Percentiles rank a stretch among this genome's conserved stretches.
These are phyloP conservation scores for Zaprionus inermis DNA, from an alignment of 1,140 invertebrate genomes.

Conservation along the genomic window DNA sequence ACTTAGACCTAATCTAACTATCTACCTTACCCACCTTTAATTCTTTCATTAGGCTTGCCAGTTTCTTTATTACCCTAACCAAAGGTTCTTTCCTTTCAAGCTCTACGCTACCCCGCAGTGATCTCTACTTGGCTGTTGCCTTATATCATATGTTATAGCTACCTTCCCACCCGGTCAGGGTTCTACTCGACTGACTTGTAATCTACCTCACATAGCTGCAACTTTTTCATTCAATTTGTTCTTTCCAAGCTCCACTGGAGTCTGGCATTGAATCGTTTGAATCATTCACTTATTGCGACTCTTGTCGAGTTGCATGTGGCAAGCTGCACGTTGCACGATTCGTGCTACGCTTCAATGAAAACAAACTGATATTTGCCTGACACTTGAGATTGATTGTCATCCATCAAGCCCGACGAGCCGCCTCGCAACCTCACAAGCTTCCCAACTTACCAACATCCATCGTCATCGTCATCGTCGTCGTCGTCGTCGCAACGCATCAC, in stretches of 20 bases:
- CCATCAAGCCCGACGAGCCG: conserved; percentile 65
- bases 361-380: conserved; percentile 83
- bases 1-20: neutral
- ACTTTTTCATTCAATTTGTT: neutral
- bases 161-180: no score
- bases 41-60: no score
- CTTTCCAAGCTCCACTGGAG: neutral
- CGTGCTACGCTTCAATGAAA: conserved; percentile 75
- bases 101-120: no score
- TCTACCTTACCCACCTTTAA: neutral
- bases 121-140: no score
- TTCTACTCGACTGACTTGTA: no score
- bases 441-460: conserved; percentile 3
- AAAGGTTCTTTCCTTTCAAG: no score
- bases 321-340: conserved; percentile 53
- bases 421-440: conserved; percentile 4
- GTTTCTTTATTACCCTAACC: no score
- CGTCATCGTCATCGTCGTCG: conserved; percentile 1
- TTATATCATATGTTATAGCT: no score
- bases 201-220: neutral
- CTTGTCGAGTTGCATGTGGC: conserved; percentile 48
- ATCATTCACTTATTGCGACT: conserved; percentile 72
- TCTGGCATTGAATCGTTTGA: conserved; percentile 67
- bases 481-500: conserved; percentile 1
- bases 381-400: conserved; percentile 84